Evolutionary conservation across 2,113 vertebrate genomes (phyloP).

Genomic region (Barnardius zonarius): DNA sequence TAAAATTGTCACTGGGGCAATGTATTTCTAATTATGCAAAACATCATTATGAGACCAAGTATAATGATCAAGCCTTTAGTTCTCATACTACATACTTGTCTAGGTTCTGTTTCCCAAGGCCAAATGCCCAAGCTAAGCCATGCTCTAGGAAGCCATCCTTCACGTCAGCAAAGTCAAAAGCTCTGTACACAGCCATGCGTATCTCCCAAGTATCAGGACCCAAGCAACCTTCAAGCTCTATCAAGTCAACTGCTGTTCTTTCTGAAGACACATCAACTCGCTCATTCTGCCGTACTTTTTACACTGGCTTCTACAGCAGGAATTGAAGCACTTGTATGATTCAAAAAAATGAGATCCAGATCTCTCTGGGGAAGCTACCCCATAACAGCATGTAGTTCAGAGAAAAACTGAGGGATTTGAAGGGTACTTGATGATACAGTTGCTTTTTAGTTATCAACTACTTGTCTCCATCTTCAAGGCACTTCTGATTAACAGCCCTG

Average conservation of each 20-base stretch:
- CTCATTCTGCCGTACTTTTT: neutral
- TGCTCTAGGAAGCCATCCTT: neutral
- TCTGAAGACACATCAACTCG: neutral
- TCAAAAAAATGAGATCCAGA: neutral
- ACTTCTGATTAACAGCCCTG: conserved; percentile 39
- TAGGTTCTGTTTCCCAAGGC: neutral
- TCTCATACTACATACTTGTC: neutral
- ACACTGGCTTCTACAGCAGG: neutral
- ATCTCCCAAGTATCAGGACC: neutral
- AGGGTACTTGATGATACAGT: conserved; percentile 29
- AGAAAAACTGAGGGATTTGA: conserved; percentile 18
- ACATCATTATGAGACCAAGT: neutral
- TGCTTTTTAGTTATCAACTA: conserved; percentile 34
- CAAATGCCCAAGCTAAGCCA: accelerated
- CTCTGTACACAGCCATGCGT: neutral
- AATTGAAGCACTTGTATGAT: conserved; percentile 21
- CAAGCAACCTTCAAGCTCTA: neutral
- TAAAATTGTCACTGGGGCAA: neutral
- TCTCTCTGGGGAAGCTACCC: neutral
- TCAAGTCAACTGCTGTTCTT: neutral
- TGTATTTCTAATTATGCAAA: neutral
- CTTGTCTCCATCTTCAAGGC: conserved; percentile 34
- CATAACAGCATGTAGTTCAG: neutral
- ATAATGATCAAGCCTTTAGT: neutral
- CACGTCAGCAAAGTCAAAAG: neutral